Percentiles rank a stretch among this genome's conserved stretches.
Evolutionary conservation across 2,797 vertebrate species (phyloP).

Genomic region (Pipistrellus kuhlii): DNA sequence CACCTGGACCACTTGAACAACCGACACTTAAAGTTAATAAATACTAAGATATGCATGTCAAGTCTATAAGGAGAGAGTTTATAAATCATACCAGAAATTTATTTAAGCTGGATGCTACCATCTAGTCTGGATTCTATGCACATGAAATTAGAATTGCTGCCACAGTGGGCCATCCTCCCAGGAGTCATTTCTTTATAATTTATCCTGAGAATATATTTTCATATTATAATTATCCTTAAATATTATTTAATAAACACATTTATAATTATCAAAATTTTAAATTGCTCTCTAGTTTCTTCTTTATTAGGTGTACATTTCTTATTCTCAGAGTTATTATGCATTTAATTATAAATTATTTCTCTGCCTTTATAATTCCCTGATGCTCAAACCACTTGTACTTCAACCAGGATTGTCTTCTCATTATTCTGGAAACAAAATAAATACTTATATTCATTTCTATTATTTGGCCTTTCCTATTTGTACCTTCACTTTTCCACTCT

Average conservation of each 20-base stretch:
- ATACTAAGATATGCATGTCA: neutral
- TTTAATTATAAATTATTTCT: neutral
- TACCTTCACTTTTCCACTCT: neutral
- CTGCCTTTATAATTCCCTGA: neutral
- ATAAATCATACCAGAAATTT: neutral
- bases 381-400: neutral
- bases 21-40: neutral
- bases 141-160: neutral
- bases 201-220: neutral
- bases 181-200: neutral
- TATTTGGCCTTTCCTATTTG: neutral
- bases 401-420: neutral
- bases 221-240: neutral
- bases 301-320: neutral
- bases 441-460: neutral
- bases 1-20: neutral
- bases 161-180: neutral
- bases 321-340: neutral
- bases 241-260: constrained; percentile 7
- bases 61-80: neutral
- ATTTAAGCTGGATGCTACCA: neutral
- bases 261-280: constrained; percentile 18
- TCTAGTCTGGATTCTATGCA: neutral
- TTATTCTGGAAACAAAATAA: neutral
- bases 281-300: neutral